Evolutionary conservation across 2,888 invertebrate genomes (phyloP), one percentile per base, ranked within the genome.

Genomic region (Chrysina gloriosa): DNA sequence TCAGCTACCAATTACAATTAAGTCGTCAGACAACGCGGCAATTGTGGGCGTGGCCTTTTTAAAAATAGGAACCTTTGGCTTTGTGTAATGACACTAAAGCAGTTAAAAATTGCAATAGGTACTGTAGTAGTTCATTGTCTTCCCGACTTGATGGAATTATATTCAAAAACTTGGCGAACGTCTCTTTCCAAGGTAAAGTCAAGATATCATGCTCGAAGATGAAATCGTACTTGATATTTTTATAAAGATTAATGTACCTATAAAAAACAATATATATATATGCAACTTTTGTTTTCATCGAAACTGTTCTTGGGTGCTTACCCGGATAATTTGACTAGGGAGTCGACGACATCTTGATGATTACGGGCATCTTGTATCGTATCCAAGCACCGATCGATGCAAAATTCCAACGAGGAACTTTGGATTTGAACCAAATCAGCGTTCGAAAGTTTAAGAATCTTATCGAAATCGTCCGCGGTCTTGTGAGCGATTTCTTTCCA

Each of bases 121-220:
- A 80, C 2, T 85, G 83, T 52, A 92, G 84, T 25, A 92, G 80
- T 14, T 86, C 81, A 16, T 86, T 85, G 77, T 92, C 92, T 36
- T 89, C 87, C 52, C 86, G 83, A 52, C 88, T 89, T 0, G 90
- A 88, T 0, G 92, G 92, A 48, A 89, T 86, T 1, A 89, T 86
- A 67, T 84, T 82, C 42, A 92, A 81, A 79, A 89, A 92, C 39
- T 89, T 84, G 27, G 84, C 82, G 72, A 90, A 86, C 0, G 86
- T 85, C 73, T 85, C 84, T 74, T 87, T 85, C 92, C 91, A 92
- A 6, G 89, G 87, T 68, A 89, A 82, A 39, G 82, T 80, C 16
- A 82, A 76, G 48, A 86, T 79, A 52, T 69, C 63, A 23, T 45
- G 64, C 45, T 72, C 78, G 76, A 64, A 75, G 69, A 69, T 75